These are phyloP conservation scores for Acheta domesticus DNA, from an alignment of 2,888 invertebrate genomes.

Conservation along the genomic window DNA sequence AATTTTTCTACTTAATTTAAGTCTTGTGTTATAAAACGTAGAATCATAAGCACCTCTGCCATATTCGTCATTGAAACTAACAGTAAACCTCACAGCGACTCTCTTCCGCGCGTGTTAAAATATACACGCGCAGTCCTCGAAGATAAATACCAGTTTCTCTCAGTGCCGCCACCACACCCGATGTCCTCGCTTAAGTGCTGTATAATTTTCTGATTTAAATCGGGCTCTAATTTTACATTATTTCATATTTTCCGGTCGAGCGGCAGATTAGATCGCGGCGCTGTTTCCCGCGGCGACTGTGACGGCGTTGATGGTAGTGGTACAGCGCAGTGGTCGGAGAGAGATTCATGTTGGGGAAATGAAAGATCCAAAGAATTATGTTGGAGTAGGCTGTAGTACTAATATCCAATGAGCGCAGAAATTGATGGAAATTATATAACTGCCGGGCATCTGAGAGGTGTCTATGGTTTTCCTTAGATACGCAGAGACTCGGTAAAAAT, in stretches of 20 bases:
- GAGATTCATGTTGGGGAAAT: too few relatives aligned
- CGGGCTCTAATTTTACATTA: constrained; percentile 2
- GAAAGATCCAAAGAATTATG: too few relatives aligned
- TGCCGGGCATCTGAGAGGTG: too few relatives aligned
- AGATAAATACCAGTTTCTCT: constrained; percentile 1
- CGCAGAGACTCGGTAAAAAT: too few relatives aligned
- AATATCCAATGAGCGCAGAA: too few relatives aligned
- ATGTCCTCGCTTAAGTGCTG: background rate
- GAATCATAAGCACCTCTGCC: too few relatives aligned
- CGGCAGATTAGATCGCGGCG: background rate
- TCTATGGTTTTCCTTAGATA: too few relatives aligned
- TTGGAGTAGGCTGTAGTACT: too few relatives aligned
- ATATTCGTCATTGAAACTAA: background rate
- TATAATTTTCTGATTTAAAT: constrained; percentile 18
- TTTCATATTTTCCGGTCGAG: constrained; percentile 9
- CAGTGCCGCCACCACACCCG: background rate
- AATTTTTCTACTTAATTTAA: too few relatives aligned
- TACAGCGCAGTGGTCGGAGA: too few relatives aligned
- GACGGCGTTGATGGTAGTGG: background rate
- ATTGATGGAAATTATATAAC: too few relatives aligned
- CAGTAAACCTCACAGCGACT: background rate
- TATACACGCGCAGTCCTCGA: background rate
- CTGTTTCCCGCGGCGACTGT: background rate
- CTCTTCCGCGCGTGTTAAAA: background rate
- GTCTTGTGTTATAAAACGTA: too few relatives aligned